These are phyloP conservation scores for Trachelus iudaicus DNA, from an alignment of 2,888 invertebrate genomes.

Conservation along the genomic window DNA sequence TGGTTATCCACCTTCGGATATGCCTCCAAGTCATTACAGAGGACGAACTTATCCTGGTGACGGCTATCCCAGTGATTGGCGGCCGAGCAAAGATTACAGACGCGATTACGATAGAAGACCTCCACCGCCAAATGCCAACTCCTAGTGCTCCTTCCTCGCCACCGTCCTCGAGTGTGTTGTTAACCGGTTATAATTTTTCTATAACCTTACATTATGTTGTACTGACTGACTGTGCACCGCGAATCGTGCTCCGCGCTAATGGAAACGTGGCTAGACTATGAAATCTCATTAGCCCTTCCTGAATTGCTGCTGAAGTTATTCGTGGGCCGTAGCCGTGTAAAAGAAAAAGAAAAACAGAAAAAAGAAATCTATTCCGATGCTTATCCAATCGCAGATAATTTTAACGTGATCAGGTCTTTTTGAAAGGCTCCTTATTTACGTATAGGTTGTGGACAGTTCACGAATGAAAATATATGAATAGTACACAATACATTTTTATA, in stretches of 20 bases:
- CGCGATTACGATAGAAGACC: conserved; percentile 76
- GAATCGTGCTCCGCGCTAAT: background rate
- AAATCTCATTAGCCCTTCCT: background rate
- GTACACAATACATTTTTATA: conserved; percentile 26
- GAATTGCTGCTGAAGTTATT: conserved; percentile 7
- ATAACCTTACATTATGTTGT: background rate
- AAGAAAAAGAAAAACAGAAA: conserved; percentile 6
- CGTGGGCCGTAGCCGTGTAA: conserved; percentile 38
- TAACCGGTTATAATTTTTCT: conserved; percentile 41
- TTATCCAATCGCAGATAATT: conserved; percentile 31
- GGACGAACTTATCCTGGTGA: conserved; percentile 57
- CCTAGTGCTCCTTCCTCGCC: conserved; percentile 58
- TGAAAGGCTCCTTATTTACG: conserved; percentile 17
- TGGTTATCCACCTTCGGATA: conserved; percentile 64
- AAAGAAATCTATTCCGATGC: conserved; percentile 30
- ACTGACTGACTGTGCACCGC: background rate
- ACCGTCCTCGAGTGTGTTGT: conserved; percentile 54
- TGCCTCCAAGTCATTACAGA: conserved; percentile 55
- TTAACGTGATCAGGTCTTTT: conserved; percentile 22
- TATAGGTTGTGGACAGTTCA: conserved; percentile 29
- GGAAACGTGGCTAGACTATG: background rate
- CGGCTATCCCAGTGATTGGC: conserved; percentile 66
- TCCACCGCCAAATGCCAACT: conserved; percentile 68
- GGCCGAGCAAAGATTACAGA: conserved; percentile 65
- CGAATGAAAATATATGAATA: conserved; percentile 1